Base-by-base conservation (phyloP, 2,888 invertebrate genomes). In the Dolichomitus sp. region DNA sequence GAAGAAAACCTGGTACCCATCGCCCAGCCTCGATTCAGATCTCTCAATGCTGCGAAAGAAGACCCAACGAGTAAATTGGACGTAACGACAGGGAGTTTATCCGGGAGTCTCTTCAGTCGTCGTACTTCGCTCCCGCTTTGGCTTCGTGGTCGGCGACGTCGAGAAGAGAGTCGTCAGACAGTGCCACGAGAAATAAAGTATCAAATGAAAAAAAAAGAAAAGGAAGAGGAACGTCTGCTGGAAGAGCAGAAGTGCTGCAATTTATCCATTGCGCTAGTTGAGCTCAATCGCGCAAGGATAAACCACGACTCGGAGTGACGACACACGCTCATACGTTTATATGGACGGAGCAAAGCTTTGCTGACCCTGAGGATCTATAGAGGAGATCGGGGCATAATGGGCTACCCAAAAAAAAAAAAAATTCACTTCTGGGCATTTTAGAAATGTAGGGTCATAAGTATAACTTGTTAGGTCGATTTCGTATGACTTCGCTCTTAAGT, bases 241-340 rank as follows among this genome's bases (percentile, higher is more conserved):
- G 63, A 72, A 65, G 17, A 81, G 68, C 74, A 61, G 57, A 82
- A 79, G 77, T 59, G 81, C 77, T 75, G 90, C 88, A 91, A 91
- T 91, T 91, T 91, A 91, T 91, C 87, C 86, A 91, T 91, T 91
- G 88, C 86, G 89, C 89, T 85, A 89, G 89, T 90, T 90, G 85
- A 91, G 86, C 85, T 90, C 86, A 90, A 91, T 90, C 88, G 87
- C 78, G 65, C 76, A 74, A 74, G 81, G 72, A 83, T 80, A 81
- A 81, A 80, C 74, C 73, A 68, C 65, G 59, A 69, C 79, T 74
- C 79, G 40, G 59, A 75, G 70, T 45, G 50, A 54, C 65, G 75
- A 79, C 65, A 79, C 65, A 42, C 40, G 63, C 68, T 40, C 54
- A 23, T 52, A n/a, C 40, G 40, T 27, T 74, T 40, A 33, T 63